These are phyloP conservation scores for Zaprionus davidi DNA, from an alignment of 1,140 invertebrate species.

Conservation along the genomic window DNA sequence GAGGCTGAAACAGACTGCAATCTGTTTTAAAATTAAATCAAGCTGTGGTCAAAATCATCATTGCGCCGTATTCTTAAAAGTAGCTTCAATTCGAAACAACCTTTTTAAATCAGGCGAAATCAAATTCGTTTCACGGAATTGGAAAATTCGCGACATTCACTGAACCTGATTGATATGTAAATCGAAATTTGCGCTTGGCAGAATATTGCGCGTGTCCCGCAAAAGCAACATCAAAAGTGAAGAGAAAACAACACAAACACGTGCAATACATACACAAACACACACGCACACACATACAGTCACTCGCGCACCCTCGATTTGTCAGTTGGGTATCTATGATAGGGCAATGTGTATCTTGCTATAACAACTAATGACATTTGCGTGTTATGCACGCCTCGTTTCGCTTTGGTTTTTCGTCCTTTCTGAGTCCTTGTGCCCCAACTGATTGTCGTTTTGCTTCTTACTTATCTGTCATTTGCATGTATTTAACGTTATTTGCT, in stretches of 20 bases:
- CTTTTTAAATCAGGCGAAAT: slow-evolving; percentile 1
- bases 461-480: slow-evolving; percentile 31
- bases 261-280: background rate
- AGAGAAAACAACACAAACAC: slow-evolving; percentile 11
- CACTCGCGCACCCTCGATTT: slow-evolving; percentile 45
- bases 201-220: slow-evolving; percentile 26
- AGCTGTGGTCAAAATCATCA: background rate
- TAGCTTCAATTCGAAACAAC: background rate
- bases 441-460: background rate
- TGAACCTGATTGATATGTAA: slow-evolving; percentile 53
- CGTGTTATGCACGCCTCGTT: slow-evolving; percentile 40
- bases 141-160: background rate
- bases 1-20: slow-evolving; percentile 7
- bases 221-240: slow-evolving; percentile 34
- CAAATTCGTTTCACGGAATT: slow-evolving; percentile 31
- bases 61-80: background rate
- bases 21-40: background rate
- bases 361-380: slow-evolving; percentile 64
- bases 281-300: slow-evolving; percentile 7
- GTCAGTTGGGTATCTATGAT: slow-evolving; percentile 60
- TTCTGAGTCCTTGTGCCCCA: background rate
- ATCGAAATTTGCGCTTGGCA: slow-evolving; percentile 40
- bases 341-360: slow-evolving; percentile 54
- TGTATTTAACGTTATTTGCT: slow-evolving; percentile 32
- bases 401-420: slow-evolving; percentile 49